Conservation (phyloP, 2,113 vertebrate species). For the Calonectris borealis region DNA sequence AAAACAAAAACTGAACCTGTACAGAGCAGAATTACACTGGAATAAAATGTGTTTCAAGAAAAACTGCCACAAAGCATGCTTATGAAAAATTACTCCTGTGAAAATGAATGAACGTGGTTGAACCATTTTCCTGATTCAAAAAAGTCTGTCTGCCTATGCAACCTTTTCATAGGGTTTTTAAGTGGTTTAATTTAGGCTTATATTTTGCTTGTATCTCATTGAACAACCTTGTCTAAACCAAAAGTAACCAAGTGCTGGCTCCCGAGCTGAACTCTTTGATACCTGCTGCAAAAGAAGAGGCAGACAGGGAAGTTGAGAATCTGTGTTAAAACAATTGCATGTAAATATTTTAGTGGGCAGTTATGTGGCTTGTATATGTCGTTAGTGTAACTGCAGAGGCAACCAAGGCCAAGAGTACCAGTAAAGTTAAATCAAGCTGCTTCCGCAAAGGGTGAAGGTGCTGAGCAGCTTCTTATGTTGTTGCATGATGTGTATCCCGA, state of each 20-base stretch:
- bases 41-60: not conserved
- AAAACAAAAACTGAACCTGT: not conserved
- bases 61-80: not conserved
- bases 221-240: not conserved
- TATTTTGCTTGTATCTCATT: not conserved
- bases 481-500: rapidly evolving
- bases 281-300: not conserved
- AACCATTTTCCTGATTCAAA: not conserved
- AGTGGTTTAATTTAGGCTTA: not conserved
- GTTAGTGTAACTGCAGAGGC: not conserved
- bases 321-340: not conserved
- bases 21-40: not conserved
- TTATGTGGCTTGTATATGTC: rapidly evolving
- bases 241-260: not conserved
- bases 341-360: not conserved
- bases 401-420: not conserved
- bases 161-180: not conserved
- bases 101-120: not conserved
- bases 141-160: not conserved
- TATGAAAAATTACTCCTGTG: not conserved
- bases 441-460: not conserved
- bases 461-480: not conserved
- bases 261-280: not conserved
- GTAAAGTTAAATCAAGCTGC: not conserved
- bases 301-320: not conserved